These are phyloP conservation scores for Brachionus koreanus DNA, from an alignment of 1,140 invertebrate species.

Conservation along the genomic window DNA sequence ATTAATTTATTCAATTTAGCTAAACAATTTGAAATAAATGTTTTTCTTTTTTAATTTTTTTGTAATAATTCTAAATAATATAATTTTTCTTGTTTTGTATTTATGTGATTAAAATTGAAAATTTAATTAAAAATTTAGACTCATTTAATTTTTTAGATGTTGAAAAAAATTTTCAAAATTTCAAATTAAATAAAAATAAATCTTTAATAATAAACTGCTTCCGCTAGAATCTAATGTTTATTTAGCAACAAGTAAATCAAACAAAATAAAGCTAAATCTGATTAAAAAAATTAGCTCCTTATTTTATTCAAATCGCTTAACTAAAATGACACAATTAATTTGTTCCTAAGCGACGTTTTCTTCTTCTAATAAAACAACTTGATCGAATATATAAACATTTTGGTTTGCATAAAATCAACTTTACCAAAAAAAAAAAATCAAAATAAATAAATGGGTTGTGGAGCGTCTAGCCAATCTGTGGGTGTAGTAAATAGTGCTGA, in stretches of 20 bases:
- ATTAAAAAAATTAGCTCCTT: not conserved
- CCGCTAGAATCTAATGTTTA: not conserved
- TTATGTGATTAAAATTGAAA: no score
- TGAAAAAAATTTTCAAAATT: no score
- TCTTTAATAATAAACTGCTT: not conserved
- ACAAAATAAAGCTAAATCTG: not conserved
- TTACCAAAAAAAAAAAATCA: not conserved
- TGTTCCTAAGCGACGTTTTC: constrained; percentile 22
- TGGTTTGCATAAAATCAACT: not conserved
- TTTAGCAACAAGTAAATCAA: not conserved
- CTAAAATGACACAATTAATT: constrained; percentile 18
- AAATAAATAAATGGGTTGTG: constrained; percentile 6
- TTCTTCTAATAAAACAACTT: not conserved
- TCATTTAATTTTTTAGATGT: no score
- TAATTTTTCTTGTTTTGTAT: not conserved
- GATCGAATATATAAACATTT: not conserved
- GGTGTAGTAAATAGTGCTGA: not conserved
- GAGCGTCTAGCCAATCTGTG: not conserved
- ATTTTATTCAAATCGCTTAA: not conserved
- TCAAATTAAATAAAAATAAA: no score
- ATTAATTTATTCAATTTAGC: no score
- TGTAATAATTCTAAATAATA: no score
- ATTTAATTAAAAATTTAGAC: no score
- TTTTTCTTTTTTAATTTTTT: no score
- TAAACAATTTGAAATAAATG: no score